A percentile compares a stretch with the other conserved stretches of the same genome.
Conservation (phyloP, 37 sponge, comb jelly and placozoan species). For the Trichoplax adhaerens region DNA sequence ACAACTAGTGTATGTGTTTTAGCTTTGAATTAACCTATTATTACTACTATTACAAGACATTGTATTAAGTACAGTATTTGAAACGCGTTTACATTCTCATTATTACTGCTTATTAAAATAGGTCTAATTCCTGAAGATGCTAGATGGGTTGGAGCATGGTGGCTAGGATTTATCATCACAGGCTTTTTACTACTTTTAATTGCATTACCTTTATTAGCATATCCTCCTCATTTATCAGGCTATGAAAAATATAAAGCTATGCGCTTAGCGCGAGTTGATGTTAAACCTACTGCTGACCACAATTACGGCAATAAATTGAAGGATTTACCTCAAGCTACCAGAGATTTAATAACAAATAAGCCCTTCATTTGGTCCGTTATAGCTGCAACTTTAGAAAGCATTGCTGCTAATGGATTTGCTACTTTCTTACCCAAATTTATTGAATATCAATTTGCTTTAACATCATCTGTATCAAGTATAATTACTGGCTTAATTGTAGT, state of each 20-base stretch:
- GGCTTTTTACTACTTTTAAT: conserved; percentile 15
- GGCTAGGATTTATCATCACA: conserved; percentile 36
- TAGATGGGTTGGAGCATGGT: conserved; percentile 77
- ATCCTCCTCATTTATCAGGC: conserved; percentile 34
- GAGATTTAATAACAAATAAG: conserved; percentile 8
- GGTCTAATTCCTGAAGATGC: conserved; percentile 17
- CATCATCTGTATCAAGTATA: conserved; percentile 11
- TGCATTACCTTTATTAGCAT: conserved; percentile 52
- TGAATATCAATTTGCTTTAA: conserved; percentile 35
- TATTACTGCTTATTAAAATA: too few species aligned
- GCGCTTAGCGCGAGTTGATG: conserved; percentile 14
- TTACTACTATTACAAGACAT: too few species aligned
- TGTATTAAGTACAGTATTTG: too few species aligned
- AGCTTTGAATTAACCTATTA: too few species aligned
- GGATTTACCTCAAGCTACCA: conserved; percentile 22
- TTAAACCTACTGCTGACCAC: neutral
- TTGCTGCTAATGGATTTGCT: conserved; percentile 32
- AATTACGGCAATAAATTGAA: neutral
- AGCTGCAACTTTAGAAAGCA: conserved; percentile 16
- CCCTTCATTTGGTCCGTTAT: conserved; percentile 28
- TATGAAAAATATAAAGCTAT: conserved; percentile 11
- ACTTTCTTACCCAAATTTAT: conserved; percentile 57
- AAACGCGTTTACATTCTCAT: too few species aligned
- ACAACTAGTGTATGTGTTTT: too few species aligned
- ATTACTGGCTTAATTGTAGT: too few species aligned